Evolutionary conservation across 1,140 invertebrate species (phyloP).

Genomic region (Lepidurus arcticus): DNA sequence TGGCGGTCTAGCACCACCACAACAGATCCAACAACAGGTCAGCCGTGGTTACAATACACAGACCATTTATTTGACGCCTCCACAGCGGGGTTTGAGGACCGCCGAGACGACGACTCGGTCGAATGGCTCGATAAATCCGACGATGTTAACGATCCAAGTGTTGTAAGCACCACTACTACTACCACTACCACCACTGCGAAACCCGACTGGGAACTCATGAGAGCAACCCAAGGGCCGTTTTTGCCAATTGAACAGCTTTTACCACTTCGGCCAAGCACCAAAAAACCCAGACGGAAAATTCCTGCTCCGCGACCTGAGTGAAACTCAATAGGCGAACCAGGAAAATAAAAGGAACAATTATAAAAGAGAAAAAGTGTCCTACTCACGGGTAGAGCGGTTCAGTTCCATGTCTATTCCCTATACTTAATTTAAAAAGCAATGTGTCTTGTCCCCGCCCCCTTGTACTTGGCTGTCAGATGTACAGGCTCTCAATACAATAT

Average conservation of each 20-base stretch:
- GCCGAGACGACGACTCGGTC: neutral
- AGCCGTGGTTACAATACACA: constrained; percentile 3
- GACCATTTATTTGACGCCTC: neutral
- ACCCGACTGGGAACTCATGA: neutral
- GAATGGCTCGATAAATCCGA: neutral
- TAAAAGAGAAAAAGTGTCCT: constrained; percentile 1
- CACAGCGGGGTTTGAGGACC: neutral
- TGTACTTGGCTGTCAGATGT: neutral
- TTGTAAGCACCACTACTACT: neutral
- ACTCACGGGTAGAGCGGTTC: neutral
- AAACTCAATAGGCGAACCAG: neutral
- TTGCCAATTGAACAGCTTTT: neutral
- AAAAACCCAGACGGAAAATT: neutral
- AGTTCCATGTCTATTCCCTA: neutral
- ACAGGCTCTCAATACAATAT: neutral
- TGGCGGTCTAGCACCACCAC: neutral
- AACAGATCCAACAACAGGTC: neutral
- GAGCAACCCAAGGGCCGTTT: neutral
- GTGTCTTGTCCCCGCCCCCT: neutral
- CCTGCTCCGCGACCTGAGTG: neutral
- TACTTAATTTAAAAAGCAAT: neutral
- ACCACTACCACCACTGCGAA: neutral
- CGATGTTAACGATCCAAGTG: neutral
- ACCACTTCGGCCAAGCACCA: neutral
- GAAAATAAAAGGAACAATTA: neutral